phyloP scores from a whole-genome alignment of 2,113 vertebrate genomes.

The Arizona elegans region DNA sequence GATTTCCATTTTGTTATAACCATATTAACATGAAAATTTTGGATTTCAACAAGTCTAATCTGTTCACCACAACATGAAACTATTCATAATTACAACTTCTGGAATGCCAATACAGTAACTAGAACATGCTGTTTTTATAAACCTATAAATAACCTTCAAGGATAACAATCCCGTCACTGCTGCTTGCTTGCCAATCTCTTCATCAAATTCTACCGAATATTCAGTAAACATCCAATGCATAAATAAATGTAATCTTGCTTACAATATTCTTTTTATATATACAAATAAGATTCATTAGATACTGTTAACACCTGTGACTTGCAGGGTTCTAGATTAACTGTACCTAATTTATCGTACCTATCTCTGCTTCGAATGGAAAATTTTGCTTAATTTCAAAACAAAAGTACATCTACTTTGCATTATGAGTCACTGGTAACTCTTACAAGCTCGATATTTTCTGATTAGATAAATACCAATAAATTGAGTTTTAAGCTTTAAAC shows the following conservation, averaged over 20 bases:
- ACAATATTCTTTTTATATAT: constrained; percentile 29
- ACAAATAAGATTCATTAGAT: constrained; percentile 59
- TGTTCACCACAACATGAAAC: constrained; percentile 16
- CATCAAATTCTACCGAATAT: constrained; percentile 34
- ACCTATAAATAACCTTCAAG: constrained; percentile 35
- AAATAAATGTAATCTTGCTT: constrained; percentile 49
- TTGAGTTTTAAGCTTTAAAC: constrained; percentile 23
- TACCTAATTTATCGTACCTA: constrained; percentile 75
- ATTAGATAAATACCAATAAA: constrained; percentile 40
- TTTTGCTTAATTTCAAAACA: constrained; percentile 68
- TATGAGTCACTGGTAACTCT: constrained; percentile 54
- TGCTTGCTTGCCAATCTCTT: constrained; percentile 16
- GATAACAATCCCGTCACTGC: constrained; percentile 32
- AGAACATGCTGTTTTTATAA: constrained; percentile 11
- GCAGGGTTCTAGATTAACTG: constrained; percentile 70
- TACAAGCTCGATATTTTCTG: constrained; percentile 40
- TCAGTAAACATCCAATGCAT: constrained; percentile 44
- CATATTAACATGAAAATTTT: constrained; percentile 1
- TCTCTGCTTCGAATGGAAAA: constrained; percentile 74
- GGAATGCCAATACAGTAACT: constrained; percentile 24
- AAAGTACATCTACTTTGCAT: constrained; percentile 52
- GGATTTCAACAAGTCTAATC: constrained; percentile 31
- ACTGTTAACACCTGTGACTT: constrained; percentile 71
- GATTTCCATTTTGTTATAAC: constrained; percentile 39
- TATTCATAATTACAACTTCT: constrained; percentile 26